Evolutionary conservation across 1,140 invertebrate genomes (phyloP), one percentile per base, ranked within the genome.

Genomic region (Pogonognathellus flavescens): DNA sequence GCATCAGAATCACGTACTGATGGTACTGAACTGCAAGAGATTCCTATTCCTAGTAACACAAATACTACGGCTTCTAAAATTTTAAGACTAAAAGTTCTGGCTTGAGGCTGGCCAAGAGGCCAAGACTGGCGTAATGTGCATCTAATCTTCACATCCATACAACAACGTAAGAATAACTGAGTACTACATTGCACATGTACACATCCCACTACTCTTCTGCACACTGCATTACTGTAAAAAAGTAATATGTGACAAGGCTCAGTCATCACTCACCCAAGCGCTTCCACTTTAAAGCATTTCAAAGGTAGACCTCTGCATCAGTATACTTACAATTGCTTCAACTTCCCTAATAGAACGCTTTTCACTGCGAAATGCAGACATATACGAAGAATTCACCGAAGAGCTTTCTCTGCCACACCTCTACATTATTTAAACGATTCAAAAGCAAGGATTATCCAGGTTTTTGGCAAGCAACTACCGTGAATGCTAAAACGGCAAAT

Each of bases 141-240:
- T 76, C 70, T 76, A 49, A 41, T 76, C 70, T 41, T 31, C 14
- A 14, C 70, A 49, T 76, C n/a, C 41, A n/a, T 76, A 76, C 70
- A 76, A 49, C 14, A 76, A n/a, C 25, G n/a, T 14, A 50, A 66
- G 62, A 66, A 66, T 76, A 76, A 76, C n/a, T 41, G 70, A 49
- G 41, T 49, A 72, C n/a, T 49, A 9, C n/a, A 57, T 10, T n/a
- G 70, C 49, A 76, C 70, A 50, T 13, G 31, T 10, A 57, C 3
- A 2, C 11, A 57, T 57, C 11, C n/a, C 1, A 57, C 53, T 57
- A 57, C 53, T 14, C n/a, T 57, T 57, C 53, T 14, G 9, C 11
- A n/a, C 53, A 66, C 62, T 66, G 25, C 62, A 66, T 66, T 66
- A 66, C 22, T 76, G 70, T 76, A n/a, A 76, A 50, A 76, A 16